phyloP scores from a whole-genome alignment of 1,140 invertebrate genomes.

The Gyrodactylus salaris region DNA sequence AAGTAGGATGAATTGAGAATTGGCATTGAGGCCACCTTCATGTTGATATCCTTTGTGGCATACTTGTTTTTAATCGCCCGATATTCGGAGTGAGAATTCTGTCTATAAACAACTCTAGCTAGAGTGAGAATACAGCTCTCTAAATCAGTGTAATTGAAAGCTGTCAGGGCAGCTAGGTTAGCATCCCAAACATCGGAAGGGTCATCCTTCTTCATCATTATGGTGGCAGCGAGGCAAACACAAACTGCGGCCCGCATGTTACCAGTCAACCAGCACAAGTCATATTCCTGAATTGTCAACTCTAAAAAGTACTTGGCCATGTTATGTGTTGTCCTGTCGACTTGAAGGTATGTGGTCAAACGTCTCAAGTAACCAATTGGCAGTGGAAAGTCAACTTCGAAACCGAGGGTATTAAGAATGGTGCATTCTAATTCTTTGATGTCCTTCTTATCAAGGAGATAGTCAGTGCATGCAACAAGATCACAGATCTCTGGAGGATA shows the following conservation, averaged over 20 bases:
- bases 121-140: background rate
- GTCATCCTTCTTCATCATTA: background rate
- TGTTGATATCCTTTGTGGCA: background rate
- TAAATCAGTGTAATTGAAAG: background rate
- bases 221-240: background rate
- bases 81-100: background rate
- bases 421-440: background rate
- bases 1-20: background rate
- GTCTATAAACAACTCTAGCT: background rate
- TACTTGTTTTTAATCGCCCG: background rate
- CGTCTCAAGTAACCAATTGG: background rate
- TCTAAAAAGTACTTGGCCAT: constrained; percentile 73
- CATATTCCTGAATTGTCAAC: constrained; percentile 42
- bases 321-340: constrained; percentile 35
- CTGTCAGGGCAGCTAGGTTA: background rate
- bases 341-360: background rate
- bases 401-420: background rate
- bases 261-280: constrained; percentile 11
- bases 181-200: background rate
- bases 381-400: background rate
- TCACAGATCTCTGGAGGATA: constrained; percentile 14
- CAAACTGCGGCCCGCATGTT: background rate
- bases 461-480: background rate
- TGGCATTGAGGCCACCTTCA: background rate
- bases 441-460: background rate